These are phyloP conservation scores for Serripes groenlandicus DNA, from an alignment of 2,888 invertebrate genomes.

Conservation along the genomic window DNA sequence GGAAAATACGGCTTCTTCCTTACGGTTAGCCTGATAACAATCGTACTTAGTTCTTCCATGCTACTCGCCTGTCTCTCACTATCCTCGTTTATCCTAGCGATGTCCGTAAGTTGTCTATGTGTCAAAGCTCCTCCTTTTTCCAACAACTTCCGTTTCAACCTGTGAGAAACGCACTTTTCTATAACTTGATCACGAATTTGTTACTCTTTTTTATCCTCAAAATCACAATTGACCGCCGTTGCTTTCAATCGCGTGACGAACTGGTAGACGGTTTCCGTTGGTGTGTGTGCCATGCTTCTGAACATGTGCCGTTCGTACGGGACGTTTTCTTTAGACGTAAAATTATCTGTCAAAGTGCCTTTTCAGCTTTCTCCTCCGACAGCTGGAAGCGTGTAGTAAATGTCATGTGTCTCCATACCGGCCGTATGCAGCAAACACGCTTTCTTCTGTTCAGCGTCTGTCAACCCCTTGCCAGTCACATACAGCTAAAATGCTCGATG, in stretches of 20 bases:
- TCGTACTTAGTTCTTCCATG: too few relatives aligned
- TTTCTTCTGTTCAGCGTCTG: neutral
- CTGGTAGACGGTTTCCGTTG: neutral
- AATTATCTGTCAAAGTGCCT: neutral
- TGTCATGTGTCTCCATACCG: neutral
- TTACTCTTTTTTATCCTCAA: neutral
- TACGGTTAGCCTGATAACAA: too few relatives aligned
- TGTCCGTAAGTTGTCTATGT: constrained; percentile 27
- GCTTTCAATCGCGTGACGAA: neutral
- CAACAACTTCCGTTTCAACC: constrained; percentile 42
- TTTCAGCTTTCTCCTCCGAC: neutral
- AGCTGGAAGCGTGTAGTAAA: neutral
- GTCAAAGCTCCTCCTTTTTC: constrained; percentile 41
- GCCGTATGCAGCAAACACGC: neutral
- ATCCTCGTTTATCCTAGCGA: too few relatives aligned
- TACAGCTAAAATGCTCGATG: neutral
- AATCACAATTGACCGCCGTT: neutral
- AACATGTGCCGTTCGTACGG: neutral
- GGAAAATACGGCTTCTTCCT: too few relatives aligned
- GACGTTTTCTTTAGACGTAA: neutral
- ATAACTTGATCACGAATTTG: constrained; percentile 32
- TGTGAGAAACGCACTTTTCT: constrained; percentile 42
- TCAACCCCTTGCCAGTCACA: too few relatives aligned
- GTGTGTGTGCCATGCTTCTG: neutral
- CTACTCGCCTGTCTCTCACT: too few relatives aligned